These are phyloP conservation scores for Melanocharis versteri DNA, from an alignment of 2,113 vertebrate genomes.

Conservation along the genomic window DNA sequence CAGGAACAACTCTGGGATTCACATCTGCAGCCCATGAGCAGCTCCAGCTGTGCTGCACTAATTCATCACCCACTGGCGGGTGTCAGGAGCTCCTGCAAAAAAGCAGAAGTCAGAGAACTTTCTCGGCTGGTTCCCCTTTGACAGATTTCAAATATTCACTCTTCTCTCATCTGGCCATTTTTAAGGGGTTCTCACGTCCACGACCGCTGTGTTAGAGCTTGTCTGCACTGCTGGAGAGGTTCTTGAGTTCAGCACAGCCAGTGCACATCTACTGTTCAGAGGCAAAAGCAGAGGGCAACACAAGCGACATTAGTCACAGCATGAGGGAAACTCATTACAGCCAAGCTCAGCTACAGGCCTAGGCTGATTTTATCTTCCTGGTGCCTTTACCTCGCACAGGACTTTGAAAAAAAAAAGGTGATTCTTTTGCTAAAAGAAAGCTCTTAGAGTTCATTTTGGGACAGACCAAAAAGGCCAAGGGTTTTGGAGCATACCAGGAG, in stretches of 20 bases:
- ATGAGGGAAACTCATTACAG: background rate
- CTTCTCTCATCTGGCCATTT: conserved; percentile 25
- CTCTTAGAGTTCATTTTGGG: background rate
- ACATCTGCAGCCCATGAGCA: background rate
- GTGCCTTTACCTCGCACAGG: background rate
- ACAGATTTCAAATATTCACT: background rate
- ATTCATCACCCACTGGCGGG: background rate
- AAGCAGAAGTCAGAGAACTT: background rate
- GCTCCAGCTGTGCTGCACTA: conserved; percentile 11
- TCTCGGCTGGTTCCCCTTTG: background rate
- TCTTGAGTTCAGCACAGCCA: conserved; percentile 15
- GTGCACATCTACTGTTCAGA: conserved; percentile 2
- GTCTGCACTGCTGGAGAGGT: conserved; percentile 51
- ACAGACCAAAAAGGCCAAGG: background rate
- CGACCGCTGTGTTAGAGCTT: background rate
- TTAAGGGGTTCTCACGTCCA: background rate
- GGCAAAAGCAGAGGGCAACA: background rate
- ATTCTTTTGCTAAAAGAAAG: background rate
- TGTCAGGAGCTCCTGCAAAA: conserved; percentile 10
- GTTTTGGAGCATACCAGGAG: background rate
- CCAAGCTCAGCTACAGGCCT: background rate
- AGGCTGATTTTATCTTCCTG: background rate
- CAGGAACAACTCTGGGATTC: background rate
- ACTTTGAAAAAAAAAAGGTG: background rate
- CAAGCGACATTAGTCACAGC: background rate